These are phyloP conservation scores for Amblyjoppa fuscipennis DNA, from an alignment of 2,888 invertebrate species.

Conservation along the genomic window DNA sequence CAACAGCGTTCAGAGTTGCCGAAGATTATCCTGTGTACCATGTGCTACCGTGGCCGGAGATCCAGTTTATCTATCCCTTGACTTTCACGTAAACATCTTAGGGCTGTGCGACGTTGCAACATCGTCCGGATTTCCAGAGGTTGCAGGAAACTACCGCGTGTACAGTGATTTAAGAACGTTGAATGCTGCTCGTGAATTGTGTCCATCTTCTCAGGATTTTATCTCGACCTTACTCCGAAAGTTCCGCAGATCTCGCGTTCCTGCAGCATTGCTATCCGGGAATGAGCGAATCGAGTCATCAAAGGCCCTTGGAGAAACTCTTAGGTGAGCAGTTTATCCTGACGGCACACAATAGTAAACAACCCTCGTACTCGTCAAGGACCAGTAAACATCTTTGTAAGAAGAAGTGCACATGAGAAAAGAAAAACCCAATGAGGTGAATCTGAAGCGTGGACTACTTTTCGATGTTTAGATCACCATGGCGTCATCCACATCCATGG, in stretches of 20 bases:
- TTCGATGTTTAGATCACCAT: too few relatives aligned
- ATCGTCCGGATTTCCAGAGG: not conserved
- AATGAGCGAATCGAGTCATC: conserved; percentile 19
- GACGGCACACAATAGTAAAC: not conserved
- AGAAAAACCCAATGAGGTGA: conserved; percentile 39
- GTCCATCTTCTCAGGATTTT: not conserved
- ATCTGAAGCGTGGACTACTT: conserved; percentile 30
- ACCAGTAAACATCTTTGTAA: conserved; percentile 39
- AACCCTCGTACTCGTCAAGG: not conserved
- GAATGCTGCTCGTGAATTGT: not conserved
- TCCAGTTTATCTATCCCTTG: not conserved
- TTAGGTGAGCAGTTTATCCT: conserved; percentile 12
- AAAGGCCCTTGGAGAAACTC: not conserved
- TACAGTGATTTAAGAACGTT: conserved; percentile 7
- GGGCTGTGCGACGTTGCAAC: not conserved
- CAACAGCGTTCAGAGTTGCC: conserved; percentile 25
- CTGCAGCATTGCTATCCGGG: not conserved
- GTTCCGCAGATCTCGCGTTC: not conserved
- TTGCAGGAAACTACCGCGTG: not conserved
- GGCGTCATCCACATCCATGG: not conserved
- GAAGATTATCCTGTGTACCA: conserved; percentile 14
- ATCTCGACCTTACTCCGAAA: not conserved
- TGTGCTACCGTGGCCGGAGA: not conserved
- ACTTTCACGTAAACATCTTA: conserved; percentile 11
- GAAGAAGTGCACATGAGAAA: conserved; percentile 25